Base-by-base conservation (phyloP, 2,113 vertebrate genomes). In the Casuarius casuarius region DNA sequence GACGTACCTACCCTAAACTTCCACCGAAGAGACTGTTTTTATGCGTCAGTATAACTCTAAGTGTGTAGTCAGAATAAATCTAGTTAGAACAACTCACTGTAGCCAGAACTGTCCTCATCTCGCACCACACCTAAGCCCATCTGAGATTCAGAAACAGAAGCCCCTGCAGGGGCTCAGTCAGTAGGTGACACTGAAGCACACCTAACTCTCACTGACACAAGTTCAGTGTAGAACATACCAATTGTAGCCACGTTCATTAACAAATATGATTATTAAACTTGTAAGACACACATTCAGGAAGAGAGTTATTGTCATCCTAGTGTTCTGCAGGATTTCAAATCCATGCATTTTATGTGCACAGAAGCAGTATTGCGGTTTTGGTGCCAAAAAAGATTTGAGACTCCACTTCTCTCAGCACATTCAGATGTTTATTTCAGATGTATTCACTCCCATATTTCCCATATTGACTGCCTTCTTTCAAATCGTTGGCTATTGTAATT, bases 271-370 rank as follows among this genome's bases (percentile, higher is more conserved):
- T 87, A 9, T 51, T 65, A 46, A 62, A 48, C 49, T 81, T 84
- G 4, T 19, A 48, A 89, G 92, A 78, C 0, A 1, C 13, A 79
- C 87, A 12, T 35, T 28, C 2, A 5, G 46, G 18, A 48, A 48
- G 46, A 19, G 46, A 48, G 70, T 61, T 68, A 44, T 6, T 46
- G 7, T 40, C 59, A 15, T 6, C 54, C 29, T 63, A 6, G 3
- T 33, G 14, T 77, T 89, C 10, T 80, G 10, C 49, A 46, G 59
- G 62, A 33, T 51, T 67, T 73, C 46, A 82, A 67, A 44, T 72
- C n/a, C 63, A 15, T 7, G 7, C 42, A 25, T 10, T 1, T 15
- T 66, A 0, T 26, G 4, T 86, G 44, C 7, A 19, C 11, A 10
- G 38, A 38, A 42, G 12, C 7, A 70, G 14, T n/a, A 18, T 71